These are phyloP conservation scores for Ptilorrhoa leucosticta DNA, from an alignment of 2,113 vertebrate genomes.

Conservation along the genomic window DNA sequence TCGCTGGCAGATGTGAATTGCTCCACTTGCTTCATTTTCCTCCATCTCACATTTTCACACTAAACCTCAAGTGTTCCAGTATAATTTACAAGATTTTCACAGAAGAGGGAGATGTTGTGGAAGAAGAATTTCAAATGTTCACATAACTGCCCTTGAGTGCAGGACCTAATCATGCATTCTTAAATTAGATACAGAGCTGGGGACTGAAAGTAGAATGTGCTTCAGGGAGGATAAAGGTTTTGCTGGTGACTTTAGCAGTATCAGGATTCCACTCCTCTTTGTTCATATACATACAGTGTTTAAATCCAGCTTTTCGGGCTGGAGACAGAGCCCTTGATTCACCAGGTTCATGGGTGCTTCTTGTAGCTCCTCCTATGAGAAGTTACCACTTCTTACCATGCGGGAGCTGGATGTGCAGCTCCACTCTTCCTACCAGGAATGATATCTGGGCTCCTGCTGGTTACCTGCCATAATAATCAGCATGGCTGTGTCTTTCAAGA, in stretches of 20 bases:
- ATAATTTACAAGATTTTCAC: neutral
- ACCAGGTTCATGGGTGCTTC: neutral
- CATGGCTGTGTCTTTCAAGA: neutral
- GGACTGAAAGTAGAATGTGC: neutral
- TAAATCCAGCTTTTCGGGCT: neutral
- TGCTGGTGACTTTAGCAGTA: neutral
- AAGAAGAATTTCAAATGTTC: neutral
- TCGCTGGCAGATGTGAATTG: neutral
- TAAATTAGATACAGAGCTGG: neutral
- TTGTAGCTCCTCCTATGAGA: neutral
- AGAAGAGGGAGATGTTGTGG: neutral
- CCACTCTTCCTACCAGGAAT: neutral
- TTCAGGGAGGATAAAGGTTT: neutral
- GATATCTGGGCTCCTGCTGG: neutral
- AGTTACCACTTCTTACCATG: neutral
- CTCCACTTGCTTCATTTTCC: neutral
- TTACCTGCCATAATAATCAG: neutral
- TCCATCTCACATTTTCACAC: neutral
- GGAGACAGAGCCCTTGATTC: neutral
- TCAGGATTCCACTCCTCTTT: neutral
- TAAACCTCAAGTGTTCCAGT: neutral
- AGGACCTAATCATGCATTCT: neutral
- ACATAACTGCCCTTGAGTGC: neutral
- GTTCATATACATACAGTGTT: neutral
- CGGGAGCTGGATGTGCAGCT: neutral